Percentiles rank a stretch among this genome's conserved stretches.
These are phyloP conservation scores for Auanema sp. DNA, from an alignment of 2,888 invertebrate genomes.

Conservation along the genomic window DNA sequence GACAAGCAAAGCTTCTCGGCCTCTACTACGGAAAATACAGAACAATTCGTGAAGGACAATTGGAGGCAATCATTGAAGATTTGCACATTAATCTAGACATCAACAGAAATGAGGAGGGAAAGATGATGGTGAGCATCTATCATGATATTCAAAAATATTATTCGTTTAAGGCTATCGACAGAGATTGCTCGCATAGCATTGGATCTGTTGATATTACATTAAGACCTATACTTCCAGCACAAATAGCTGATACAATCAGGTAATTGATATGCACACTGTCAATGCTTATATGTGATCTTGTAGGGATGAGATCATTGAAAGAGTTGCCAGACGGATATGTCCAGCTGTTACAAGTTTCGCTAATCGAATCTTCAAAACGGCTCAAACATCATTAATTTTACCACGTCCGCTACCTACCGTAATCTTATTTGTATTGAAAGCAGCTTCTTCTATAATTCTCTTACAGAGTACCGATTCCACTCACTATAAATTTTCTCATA, in stretches of 20 bases:
- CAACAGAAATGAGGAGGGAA: conserved; percentile 10
- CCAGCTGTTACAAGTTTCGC: conserved; percentile 9
- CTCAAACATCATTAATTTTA: too few relatives aligned
- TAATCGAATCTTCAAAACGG: too few relatives aligned
- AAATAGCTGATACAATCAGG: conserved; percentile 13
- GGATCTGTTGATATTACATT: conserved; percentile 17
- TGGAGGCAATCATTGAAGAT: conserved; percentile 23
- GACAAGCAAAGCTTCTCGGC: conserved; percentile 22
- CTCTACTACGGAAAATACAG: conserved; percentile 36
- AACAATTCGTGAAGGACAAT: conserved; percentile 35
- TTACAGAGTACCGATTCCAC: too few relatives aligned
- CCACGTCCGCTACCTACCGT: too few relatives aligned
- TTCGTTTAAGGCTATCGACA: conserved; percentile 8
- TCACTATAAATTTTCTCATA: too few relatives aligned
- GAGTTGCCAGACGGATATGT: conserved; percentile 13
- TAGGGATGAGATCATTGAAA: conserved; percentile 16
- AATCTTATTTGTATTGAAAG: too few relatives aligned
- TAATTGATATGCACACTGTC: background rate
- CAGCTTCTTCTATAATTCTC: too few relatives aligned
- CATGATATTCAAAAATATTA: conserved; percentile 1
- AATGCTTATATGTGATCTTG: background rate
- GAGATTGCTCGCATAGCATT: conserved; percentile 15
- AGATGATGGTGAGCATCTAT: conserved; percentile 10
- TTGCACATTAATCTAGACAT: conserved; percentile 12
- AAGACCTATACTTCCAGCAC: conserved; percentile 12